phyloP scores from a whole-genome alignment of 2,888 invertebrate species.

The Willowsia nigromaculata region DNA sequence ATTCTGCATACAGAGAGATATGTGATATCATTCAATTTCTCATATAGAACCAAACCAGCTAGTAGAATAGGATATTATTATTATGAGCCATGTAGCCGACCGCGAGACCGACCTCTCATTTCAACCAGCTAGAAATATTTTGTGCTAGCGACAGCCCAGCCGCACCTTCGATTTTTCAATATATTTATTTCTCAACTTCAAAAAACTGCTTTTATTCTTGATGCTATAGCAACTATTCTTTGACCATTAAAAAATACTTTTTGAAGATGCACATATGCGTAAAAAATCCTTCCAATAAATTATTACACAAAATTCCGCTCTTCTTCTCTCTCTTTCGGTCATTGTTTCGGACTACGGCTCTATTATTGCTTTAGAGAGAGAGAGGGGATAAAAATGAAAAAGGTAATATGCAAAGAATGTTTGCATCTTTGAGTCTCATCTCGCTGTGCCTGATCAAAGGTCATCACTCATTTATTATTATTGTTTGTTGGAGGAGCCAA shows the following conservation, averaged over 20 bases:
- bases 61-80: neutral
- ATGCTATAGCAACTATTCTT: neutral
- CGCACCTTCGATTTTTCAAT: constrained; percentile 56
- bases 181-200: neutral
- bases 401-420: neutral
- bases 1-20: neutral
- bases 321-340: constrained; percentile 21
- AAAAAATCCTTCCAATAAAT: constrained; percentile 10
- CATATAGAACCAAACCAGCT: neutral
- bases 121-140: neutral
- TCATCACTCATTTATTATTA: constrained; percentile 52
- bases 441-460: constrained; percentile 23
- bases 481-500: constrained; percentile 16
- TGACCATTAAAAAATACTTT: neutral
- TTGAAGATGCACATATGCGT: neutral
- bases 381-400: neutral
- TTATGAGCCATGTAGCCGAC: neutral
- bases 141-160: neutral
- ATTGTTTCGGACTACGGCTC: neutral
- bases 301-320: constrained; percentile 1
- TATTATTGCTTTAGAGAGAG: neutral
- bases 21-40: constrained; percentile 23
- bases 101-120: constrained; percentile 27
- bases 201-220: constrained; percentile 6
- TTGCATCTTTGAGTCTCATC: constrained; percentile 17